A percentile compares a stretch with the other conserved stretches of the same genome.
Evolutionary conservation across 2,797 vertebrate species (phyloP).

Genomic region (Sternarchorhynchus goeldii): DNA sequence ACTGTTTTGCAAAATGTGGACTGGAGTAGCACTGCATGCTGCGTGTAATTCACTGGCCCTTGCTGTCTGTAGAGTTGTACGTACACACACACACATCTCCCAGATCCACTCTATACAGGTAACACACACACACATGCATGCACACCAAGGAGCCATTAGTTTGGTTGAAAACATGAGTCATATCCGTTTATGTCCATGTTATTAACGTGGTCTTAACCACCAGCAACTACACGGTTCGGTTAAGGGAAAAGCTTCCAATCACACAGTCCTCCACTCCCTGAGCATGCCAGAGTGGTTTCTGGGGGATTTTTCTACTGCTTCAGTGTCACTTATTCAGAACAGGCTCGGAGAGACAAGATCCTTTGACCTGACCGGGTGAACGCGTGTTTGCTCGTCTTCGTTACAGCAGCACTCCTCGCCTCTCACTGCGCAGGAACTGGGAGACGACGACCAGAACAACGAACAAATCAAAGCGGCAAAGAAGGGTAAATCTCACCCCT

Average conservation of each 20-base stretch:
- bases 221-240: too few relatives aligned
- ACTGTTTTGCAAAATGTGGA: constrained; percentile 61
- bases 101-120: too few relatives aligned
- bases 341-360: constrained; percentile 13
- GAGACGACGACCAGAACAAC: constrained; percentile 40
- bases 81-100: background rate
- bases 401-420: constrained; percentile 50
- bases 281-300: constrained; percentile 28
- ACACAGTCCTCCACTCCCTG: constrained; percentile 33
- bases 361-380: constrained; percentile 42
- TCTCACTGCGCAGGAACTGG: constrained; percentile 38
- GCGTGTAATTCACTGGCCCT: background rate
- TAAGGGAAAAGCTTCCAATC: background rate
- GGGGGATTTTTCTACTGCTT: constrained; percentile 30
- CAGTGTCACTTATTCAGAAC: constrained; percentile 46
- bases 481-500: too few relatives aligned
- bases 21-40: background rate
- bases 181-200: too few relatives aligned
- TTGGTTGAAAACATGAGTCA: too few relatives aligned
- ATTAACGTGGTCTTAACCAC: too few relatives aligned
- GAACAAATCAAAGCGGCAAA: constrained; percentile 38
- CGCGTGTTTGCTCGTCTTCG: constrained; percentile 48
- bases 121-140: too few relatives aligned
- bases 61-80: background rate
- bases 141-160: too few relatives aligned